Base-by-base conservation (phyloP, 2,888 invertebrate genomes). In the Athripsodes cinereus region DNA sequence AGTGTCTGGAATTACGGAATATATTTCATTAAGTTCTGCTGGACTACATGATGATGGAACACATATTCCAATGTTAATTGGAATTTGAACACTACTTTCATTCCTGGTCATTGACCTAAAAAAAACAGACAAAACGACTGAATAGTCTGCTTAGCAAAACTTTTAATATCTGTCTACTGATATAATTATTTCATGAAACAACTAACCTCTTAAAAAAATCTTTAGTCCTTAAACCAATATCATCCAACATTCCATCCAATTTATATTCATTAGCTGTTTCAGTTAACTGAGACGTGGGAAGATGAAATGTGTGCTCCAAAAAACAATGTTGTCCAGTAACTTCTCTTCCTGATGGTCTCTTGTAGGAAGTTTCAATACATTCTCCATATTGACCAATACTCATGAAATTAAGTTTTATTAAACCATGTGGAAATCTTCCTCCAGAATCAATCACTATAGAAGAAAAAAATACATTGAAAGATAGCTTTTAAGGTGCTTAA, bases 361-460 rank as follows among this genome's bases (percentile, higher is more conserved):
- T 22, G 20, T 26, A 19, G 2, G 22, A 22, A 1, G 60, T 40
- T 21, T 22, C 34, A 21, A 60, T 6, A 34, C 58, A 62, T 31
- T 60, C 54, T 10, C 50, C 53, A 46, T 52, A 60, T 3, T 60
- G 35, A 1, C 62, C 62, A 8, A 62, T 31, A 16, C 55, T 52
- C 26, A 57, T 52, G 1, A 59, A 16, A 47, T 62, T 62, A n/a
- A 54, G 52, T 48, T 48, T 55, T n/a, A 59, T 20, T 2, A 62
- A 3, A 2, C 62, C 59, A 18, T 44, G 19, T 8, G 59, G 59
- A 2, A 50, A 6, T 49, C 34, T 53, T 10, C 62, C 59, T 2
- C 16, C 13, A 21, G 62, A 22, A 20, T 62, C 62, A 13, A 57
- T n/a, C 59, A 62, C 62, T 62, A 18, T 3, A 21, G n/a, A n/a